Evolutionary conservation across 2,797 vertebrate species (phyloP), one percentile per base, ranked within the genome.

Genomic region (Hippopotamyrus pictus): DNA sequence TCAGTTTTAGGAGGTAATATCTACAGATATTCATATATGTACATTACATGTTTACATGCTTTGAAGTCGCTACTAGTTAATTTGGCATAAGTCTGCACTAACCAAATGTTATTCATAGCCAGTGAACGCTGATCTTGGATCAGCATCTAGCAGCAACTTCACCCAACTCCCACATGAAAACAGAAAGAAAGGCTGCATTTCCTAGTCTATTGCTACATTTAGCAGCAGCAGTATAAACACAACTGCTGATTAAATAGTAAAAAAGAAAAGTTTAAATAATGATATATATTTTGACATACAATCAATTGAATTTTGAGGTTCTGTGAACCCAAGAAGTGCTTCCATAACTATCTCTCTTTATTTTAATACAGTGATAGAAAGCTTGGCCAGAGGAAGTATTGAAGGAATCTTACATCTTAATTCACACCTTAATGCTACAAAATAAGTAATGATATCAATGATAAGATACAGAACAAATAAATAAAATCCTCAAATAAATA

Each of bases 401-500:
- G 62, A 76, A 69, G 29, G 50, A 57, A 87, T 89, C 48, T 37
- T 79, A 83, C 41, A 88, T 53, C 50, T 82, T 82, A 88, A 82
- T 94, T 95, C 93, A 95, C 92, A 93, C 94, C 22, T 62, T 51
- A 83, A 29, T 73, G 65, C 65, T 73, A 73, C 65, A 48, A 53
- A 85, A 51, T 37, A 33, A 79, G 44, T 22, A 92, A 93, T 92
- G 92, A 93, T 92, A 90, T 91, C 90, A 83, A 92, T 93, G 91
- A 94, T 92, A 93, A 91, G 91, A 93, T 92, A 94, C 92, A 92
- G 91, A 92, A 94, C 83, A 95, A 97, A 97, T 97, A 97, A 97
- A 96, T 97, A 96, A 91, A 85, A 51, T 90, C 93, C 95, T 94
- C 94, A 94, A 96, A 96, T 97, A 97, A 96, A 96, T 96, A 96